These are phyloP conservation scores for Drosophila neonasuta DNA, from an alignment of 2,888 invertebrate species.

Conservation along the genomic window DNA sequence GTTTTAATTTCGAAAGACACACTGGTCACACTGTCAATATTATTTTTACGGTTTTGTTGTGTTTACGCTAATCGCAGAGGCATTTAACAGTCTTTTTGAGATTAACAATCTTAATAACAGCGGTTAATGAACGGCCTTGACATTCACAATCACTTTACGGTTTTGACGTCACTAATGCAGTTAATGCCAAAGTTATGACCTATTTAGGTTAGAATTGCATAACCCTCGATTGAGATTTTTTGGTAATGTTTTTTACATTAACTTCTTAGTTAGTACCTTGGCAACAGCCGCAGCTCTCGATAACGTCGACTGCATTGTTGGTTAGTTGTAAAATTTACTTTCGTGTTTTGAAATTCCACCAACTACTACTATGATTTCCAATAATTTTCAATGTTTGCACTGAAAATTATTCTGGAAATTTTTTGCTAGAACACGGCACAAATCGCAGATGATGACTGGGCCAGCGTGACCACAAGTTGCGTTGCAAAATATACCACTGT, in stretches of 20 bases:
- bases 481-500: not conserved
- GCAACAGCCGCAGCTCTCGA: slow-evolving; percentile 66
- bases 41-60: slow-evolving; percentile 47
- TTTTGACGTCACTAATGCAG: slow-evolving; percentile 34
- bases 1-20: not conserved
- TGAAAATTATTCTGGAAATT: slow-evolving; percentile 38
- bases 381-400: slow-evolving; percentile 48
- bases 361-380: slow-evolving; percentile 51
- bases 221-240: slow-evolving; percentile 53
- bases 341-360: slow-evolving; percentile 24
- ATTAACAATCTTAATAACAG: slow-evolving; percentile 44
- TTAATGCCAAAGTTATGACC: slow-evolving; percentile 48
- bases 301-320: slow-evolving; percentile 77
- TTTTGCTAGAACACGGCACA: slow-evolving; percentile 45
- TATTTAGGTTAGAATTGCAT: slow-evolving; percentile 78
- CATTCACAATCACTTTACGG: slow-evolving; percentile 27
- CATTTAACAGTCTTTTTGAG: slow-evolving; percentile 32
- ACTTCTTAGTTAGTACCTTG: slow-evolving; percentile 63
- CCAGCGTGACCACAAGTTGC: slow-evolving; percentile 2
- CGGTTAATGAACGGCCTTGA: slow-evolving; percentile 62
- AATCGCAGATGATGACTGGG: slow-evolving; percentile 48
- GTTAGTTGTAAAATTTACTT: slow-evolving; percentile 25
- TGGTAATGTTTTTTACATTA: not conserved
- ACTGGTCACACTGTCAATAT: slow-evolving; percentile 38
- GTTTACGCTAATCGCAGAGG: slow-evolving; percentile 48